phyloP scores from a whole-genome alignment of 2,113 vertebrate genomes.

The Callorhinus ursinus region DNA sequence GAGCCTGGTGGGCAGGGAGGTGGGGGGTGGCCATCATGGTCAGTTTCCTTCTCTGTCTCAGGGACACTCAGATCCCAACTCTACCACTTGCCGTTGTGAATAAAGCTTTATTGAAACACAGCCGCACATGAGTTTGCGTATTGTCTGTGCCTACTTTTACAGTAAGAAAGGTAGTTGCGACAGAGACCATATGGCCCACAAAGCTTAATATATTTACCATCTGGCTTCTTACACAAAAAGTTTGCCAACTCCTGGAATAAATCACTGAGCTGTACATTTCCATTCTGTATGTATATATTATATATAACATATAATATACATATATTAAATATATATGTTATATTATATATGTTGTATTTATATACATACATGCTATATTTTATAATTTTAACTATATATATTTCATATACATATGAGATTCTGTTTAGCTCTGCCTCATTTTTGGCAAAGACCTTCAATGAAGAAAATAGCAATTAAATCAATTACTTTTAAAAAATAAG shows the following conservation, averaged over 20 bases:
- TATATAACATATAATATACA: too few species aligned
- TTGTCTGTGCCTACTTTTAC: not conserved
- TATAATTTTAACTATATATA: not conserved
- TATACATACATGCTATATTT: not conserved
- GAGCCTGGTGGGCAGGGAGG: too few species aligned
- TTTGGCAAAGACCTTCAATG: not conserved
- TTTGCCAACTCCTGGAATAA: not conserved
- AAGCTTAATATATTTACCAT: not conserved
- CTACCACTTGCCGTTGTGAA: not conserved
- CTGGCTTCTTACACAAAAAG: not conserved
- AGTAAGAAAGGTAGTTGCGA: not conserved
- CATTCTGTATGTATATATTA: not conserved
- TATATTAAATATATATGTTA: not conserved
- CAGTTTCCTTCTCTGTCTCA: not conserved
- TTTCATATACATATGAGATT: not conserved
- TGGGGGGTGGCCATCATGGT: not conserved
- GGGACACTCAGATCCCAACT: not conserved
- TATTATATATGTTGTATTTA: not conserved
- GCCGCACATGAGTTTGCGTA: not conserved
- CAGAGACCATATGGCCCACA: not conserved
- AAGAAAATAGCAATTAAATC: conserved; percentile 52
- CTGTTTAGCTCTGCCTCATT: conserved; percentile 9
- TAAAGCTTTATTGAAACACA: conserved; percentile 29
- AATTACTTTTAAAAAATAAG: conserved; percentile 27
- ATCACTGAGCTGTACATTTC: not conserved